Base-by-base conservation (phyloP, 1,140 invertebrate genomes). In the Ptiloglossa arizonensis region DNA sequence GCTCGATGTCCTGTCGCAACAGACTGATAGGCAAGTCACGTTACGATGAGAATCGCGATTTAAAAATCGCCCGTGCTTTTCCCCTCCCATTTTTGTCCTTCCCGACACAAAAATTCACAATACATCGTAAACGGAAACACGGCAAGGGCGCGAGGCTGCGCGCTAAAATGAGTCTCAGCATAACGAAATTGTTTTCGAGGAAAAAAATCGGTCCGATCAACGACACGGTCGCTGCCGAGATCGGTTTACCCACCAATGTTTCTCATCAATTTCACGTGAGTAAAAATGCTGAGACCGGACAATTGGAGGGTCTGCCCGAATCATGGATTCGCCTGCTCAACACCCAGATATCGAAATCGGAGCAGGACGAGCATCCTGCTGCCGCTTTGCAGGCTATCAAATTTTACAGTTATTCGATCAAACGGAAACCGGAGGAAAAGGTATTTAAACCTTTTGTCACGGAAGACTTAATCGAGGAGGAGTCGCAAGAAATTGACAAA, bases 311-410 rank as follows among this genome's bases (percentile, higher is more conserved):
- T 6, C 91, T 97, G 24, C 97, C 97, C 0, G 93, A 94, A 27
- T 93, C 96, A 44, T 98, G 97, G 97, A 91, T 95, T 38, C 92
- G 95, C 52, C 93, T 98, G 56, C 93, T 99, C 70, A 95, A 97
- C 87, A 95, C 96, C 52, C 97, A 98, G 90, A 97, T 99, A 81
- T 97, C 97, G 46, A 95, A 95, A 81, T 95, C 95, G 57, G 98
- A 99, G 90, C 97, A 98, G 91, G 95, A 96, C 89, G 95, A 98
- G 87, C 98, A 99, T 93, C 98, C 98, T 2, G 95, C 96, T 83
- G 98, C 98, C n/a, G 96, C 96, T 1, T 88, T 97, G 29, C 96
- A 98, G 90, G 98, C 98, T 3, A 94, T 99, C 41, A 97, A 98
- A 87, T 98, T 97, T 89, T 98, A 98, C 89, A 97, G 97, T 89